Evolutionary conservation across 2,888 invertebrate species (phyloP), one percentile per base, ranked within the genome.

Genomic region (Amiota minor): DNA sequence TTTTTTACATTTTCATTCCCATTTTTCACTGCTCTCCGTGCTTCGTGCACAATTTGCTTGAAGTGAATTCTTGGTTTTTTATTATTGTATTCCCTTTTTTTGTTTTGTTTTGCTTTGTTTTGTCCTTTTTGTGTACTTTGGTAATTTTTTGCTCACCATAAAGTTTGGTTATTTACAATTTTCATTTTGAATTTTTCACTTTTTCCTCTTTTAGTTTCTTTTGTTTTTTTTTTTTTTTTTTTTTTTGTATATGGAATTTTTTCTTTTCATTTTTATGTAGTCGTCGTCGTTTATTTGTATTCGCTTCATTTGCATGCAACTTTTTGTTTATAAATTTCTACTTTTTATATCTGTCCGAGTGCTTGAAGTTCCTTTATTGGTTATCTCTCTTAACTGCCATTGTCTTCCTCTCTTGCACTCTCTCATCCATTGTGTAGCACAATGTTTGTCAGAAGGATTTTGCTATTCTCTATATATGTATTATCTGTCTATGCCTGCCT

Each of bases 101-200:
- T 49, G 3, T 11, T 49, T 14, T 45, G 6, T n/a, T 69, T 56
- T 11, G 11, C 11, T 47, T 65, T 47, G n/a, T 65, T 65, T n/a
- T 70, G 59, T 70, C 6, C 20, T n/a, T 55, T 70, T 70, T 70
- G 50, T 70, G 45, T 20, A 70, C 47, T 70, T 70, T 2, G 61
- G 56, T 70, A 62, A 53, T 71, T 62, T 64, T 61, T 50, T 62
- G n/a, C 23, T 71, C 64, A 12, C 61, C 65, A 68, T 68, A 68
- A 68, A 68, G 50, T 68, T 68, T 68, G 67, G 67, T 68, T 68
- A 68, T 68, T 68, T 68, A 68, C 67, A 50, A 68, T 53, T 68
- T 69, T 69, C 68, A 47, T 71, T 62, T 71, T 61, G 61, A 62
- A 53, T 45, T 46, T 68, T 71, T 49, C 67, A 9, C 16, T 67